Evolutionary conservation across 2,797 vertebrate species (phyloP).

Genomic region (Pogonophryne albipinna): DNA sequence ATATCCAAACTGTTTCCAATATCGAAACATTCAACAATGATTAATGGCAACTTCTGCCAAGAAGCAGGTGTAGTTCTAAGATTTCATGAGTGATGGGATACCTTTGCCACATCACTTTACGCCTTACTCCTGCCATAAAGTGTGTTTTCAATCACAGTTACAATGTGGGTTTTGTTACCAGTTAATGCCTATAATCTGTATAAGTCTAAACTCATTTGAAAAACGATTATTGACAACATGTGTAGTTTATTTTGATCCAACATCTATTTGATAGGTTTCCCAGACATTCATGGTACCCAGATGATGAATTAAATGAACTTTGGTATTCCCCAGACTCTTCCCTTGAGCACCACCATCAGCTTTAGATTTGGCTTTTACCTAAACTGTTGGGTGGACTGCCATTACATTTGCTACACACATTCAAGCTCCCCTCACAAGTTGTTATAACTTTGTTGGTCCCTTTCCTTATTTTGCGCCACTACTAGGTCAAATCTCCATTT

Average conservation of each 20-base stretch:
- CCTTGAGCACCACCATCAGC: too few species aligned
- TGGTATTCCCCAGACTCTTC: too few species aligned
- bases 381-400: not conserved
- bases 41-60: not conserved
- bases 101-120: not conserved
- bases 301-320: too few species aligned
- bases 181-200: too few species aligned
- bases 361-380: too few species aligned
- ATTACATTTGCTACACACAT: not conserved
- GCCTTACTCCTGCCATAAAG: not conserved
- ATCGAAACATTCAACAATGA: not conserved
- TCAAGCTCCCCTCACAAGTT: not conserved
- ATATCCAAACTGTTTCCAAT: constrained; percentile 16
- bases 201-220: too few species aligned
- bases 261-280: not conserved
- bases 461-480: too few species aligned
- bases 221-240: too few species aligned
- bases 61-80: not conserved
- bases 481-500: too few species aligned
- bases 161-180: not conserved
- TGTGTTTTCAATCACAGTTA: not conserved
- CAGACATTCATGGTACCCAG: too few species aligned
- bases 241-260: not conserved
- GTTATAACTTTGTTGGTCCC: not conserved
- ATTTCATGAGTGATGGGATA: not conserved